phyloP scores from a whole-genome alignment of 2,113 vertebrate species.

The Smithornis capensis region DNA sequence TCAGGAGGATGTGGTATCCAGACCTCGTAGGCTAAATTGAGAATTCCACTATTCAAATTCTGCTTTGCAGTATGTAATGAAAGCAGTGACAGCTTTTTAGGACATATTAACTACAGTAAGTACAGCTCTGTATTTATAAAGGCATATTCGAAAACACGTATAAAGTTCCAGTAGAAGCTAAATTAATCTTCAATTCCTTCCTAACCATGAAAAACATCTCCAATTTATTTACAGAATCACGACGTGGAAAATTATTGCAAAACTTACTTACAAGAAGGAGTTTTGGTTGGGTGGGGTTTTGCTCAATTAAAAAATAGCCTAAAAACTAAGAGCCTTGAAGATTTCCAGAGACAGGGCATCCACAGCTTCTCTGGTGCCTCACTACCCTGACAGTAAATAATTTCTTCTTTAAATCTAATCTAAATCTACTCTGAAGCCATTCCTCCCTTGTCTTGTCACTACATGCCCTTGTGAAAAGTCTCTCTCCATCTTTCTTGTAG shows the following conservation, averaged over 20 bases:
- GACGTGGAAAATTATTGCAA: background rate
- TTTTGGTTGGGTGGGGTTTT: background rate
- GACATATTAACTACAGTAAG: background rate
- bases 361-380: background rate
- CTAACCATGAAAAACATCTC: background rate
- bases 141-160: background rate
- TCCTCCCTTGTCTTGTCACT: background rate
- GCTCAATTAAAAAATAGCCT: background rate
- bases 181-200: background rate
- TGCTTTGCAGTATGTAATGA: background rate
- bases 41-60: background rate
- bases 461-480: background rate
- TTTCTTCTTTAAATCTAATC: background rate
- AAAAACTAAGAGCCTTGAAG: background rate
- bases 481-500: background rate
- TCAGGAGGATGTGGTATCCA: background rate
- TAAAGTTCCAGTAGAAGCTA: background rate
- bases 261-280: background rate
- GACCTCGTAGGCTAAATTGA: background rate
- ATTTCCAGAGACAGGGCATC: background rate
- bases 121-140: background rate
- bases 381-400: background rate
- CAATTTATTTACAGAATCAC: background rate
- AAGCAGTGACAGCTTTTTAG: background rate
- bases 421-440: background rate